Evolutionary conservation across 1,140 invertebrate genomes (phyloP), one percentile per base, ranked within the genome.

Genomic region (Solen grandis): DNA sequence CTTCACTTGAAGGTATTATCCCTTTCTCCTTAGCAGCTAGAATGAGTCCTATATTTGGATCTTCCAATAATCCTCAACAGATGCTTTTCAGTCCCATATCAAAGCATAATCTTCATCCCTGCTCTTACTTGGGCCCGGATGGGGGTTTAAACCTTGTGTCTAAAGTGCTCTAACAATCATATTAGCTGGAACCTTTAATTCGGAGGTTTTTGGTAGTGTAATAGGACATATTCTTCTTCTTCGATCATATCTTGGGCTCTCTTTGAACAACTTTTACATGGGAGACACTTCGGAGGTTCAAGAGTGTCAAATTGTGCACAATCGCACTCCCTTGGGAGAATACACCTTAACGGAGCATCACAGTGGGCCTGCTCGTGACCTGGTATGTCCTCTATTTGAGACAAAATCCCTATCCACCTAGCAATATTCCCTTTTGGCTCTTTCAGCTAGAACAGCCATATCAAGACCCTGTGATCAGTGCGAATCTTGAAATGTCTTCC

Each of bases 401-500:
- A 5, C 2, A 68, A 46, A 2, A 68, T 68, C 25, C 31, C 65
- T 3, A 68, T 41, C 65, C 65, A 68, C 8, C 36, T 2, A 5
- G 65, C 36, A 14, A 68, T 46, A 33, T 50, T 46, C 1, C 41
- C 41, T 5, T 50, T 68, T 46, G 65, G 65, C 29, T 68, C 65
- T 50, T 68, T 50, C 10, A 68, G 41, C 27, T 33, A 50, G 38
- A 68, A 68, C 8, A 68, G 65, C 22, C 65, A 68, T n/a, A 68
- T n/a, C 3, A 68, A 25, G n/a, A 46, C 36, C 33, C 52, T 36
- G 52, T 50, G 65, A 46, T 68, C 41, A 27, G 31, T 68, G 3
- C 65, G 5, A 10, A 68, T 33, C 10, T 25, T 31, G 29, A 68
- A 68, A 10, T 46, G 22, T 35, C 25, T 13, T 2, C 65, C 38